Evolutionary conservation across 2,113 vertebrate species (phyloP).

Genomic region (Cervus canadensis): DNA sequence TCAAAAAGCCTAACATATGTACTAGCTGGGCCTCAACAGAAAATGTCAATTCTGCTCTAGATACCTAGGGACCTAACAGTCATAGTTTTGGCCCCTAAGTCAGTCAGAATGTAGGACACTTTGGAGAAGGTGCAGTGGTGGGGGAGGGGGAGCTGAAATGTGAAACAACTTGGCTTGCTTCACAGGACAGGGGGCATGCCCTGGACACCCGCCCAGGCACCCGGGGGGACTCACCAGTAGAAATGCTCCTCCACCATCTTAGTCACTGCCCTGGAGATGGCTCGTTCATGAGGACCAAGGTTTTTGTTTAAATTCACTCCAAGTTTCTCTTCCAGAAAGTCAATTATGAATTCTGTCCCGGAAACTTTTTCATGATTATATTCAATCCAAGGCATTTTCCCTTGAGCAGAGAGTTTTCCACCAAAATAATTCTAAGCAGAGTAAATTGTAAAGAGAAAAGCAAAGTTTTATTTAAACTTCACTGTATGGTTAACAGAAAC

Average conservation of each 20-base stretch:
- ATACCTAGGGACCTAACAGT: background rate
- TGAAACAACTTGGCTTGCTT: background rate
- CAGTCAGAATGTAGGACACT: background rate
- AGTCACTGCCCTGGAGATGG: constrained; percentile 91
- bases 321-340: constrained; percentile 97
- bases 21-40: background rate
- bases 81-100: background rate
- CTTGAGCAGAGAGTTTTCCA: constrained; percentile 96
- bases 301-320: constrained; percentile 94
- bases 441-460: constrained; percentile 44
- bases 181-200: background rate
- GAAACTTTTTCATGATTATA: constrained; percentile 95
- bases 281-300: constrained; percentile 91
- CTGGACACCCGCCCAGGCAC: background rate
- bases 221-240: constrained; percentile 88
- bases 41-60: background rate
- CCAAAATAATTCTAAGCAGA: constrained; percentile 95
- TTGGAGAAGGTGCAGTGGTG: background rate
- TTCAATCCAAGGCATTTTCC: constrained; percentile 99
- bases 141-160: background rate
- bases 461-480: constrained; percentile 29
- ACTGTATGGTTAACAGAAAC: constrained; percentile 4
- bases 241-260: constrained; percentile 98
- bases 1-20: background rate
- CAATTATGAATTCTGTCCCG: constrained; percentile 96